phyloP scores from a whole-genome alignment of 2,113 vertebrate genomes.

The Dascyllus trimaculatus region DNA sequence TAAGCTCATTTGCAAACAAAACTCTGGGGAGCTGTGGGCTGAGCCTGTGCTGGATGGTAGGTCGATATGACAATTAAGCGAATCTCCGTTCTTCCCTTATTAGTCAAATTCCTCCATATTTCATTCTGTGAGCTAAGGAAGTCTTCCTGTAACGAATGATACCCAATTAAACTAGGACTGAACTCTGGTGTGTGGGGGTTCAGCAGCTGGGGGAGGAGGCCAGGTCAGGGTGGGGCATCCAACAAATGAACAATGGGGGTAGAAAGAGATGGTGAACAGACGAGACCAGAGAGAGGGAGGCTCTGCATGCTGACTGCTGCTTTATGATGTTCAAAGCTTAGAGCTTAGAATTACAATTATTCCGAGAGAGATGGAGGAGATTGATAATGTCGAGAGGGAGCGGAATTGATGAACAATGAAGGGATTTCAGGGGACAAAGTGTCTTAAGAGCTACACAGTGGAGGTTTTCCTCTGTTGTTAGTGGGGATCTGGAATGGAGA shows the following conservation, averaged over 20 bases:
- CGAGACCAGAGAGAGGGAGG: neutral
- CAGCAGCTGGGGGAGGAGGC: slow-evolving; percentile 2
- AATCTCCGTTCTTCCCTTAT: slow-evolving; percentile 50
- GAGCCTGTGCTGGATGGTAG: slow-evolving; percentile 18
- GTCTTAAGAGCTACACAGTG: slow-evolving; percentile 13
- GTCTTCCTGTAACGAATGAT: slow-evolving; percentile 54
- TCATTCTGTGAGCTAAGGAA: slow-evolving; percentile 28
- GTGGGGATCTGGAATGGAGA: slow-evolving; percentile 38
- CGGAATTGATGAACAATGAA: slow-evolving; percentile 24
- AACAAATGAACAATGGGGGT: slow-evolving; percentile 35
- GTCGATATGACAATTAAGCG: slow-evolving; percentile 38
- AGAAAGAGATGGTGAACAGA: neutral
- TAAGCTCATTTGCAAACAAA: slow-evolving; percentile 36
- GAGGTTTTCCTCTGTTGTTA: slow-evolving; percentile 21
- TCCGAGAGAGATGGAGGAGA: slow-evolving; percentile 17
- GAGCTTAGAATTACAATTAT: slow-evolving; percentile 35
- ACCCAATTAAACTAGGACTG: slow-evolving; percentile 66
- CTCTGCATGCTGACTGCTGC: neutral
- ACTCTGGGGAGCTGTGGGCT: slow-evolving; percentile 7
- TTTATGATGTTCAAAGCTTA: slow-evolving; percentile 11
- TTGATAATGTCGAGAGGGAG: slow-evolving; percentile 29
- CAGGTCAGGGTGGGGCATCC: neutral
- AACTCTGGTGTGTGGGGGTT: slow-evolving; percentile 29
- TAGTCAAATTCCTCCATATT: slow-evolving; percentile 50
- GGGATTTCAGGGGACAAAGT: slow-evolving; percentile 17